Evolutionary conservation across 2,113 vertebrate genomes (phyloP).

Genomic region (Halichoeres trimaculatus): DNA sequence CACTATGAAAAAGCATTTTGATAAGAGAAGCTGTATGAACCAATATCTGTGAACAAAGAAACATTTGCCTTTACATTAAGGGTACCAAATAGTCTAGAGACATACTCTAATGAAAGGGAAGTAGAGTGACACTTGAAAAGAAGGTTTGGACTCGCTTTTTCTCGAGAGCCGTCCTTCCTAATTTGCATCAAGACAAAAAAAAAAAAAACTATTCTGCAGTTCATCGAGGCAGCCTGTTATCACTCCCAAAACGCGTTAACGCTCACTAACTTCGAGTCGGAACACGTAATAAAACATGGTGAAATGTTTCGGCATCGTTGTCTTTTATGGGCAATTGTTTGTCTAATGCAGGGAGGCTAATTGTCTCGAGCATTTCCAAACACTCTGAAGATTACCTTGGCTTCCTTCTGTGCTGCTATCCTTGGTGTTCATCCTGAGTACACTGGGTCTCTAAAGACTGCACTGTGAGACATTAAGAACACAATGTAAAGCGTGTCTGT

Average conservation of each 20-base stretch:
- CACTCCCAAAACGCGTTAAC: constrained; percentile 47
- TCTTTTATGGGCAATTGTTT: constrained; percentile 71
- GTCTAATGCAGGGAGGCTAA: constrained; percentile 68
- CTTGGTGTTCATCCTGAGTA: constrained; percentile 76
- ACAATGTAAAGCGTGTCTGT: constrained; percentile 74
- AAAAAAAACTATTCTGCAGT: constrained; percentile 42
- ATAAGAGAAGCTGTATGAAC: constrained; percentile 76
- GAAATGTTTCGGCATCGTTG: constrained; percentile 59
- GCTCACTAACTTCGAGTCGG: constrained; percentile 55
- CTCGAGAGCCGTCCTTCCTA: constrained; percentile 66
- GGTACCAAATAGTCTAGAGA: constrained; percentile 76
- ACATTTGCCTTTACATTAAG: constrained; percentile 78
- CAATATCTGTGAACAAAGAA: constrained; percentile 79
- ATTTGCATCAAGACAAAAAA: constrained; percentile 64
- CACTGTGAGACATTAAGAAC: constrained; percentile 82
- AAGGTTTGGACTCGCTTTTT: constrained; percentile 60
- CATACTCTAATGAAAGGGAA: constrained; percentile 65
- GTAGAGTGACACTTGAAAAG: constrained; percentile 67
- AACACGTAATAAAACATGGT: constrained; percentile 58
- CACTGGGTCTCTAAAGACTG: constrained; percentile 80
- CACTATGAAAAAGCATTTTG: constrained; percentile 68
- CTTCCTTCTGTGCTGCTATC: constrained; percentile 80
- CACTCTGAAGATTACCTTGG: constrained; percentile 69
- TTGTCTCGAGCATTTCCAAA: constrained; percentile 67
- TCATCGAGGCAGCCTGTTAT: constrained; percentile 60